Conservation (phyloP, 2,888 invertebrate genomes). For the Agriotes lineatus region DNA sequence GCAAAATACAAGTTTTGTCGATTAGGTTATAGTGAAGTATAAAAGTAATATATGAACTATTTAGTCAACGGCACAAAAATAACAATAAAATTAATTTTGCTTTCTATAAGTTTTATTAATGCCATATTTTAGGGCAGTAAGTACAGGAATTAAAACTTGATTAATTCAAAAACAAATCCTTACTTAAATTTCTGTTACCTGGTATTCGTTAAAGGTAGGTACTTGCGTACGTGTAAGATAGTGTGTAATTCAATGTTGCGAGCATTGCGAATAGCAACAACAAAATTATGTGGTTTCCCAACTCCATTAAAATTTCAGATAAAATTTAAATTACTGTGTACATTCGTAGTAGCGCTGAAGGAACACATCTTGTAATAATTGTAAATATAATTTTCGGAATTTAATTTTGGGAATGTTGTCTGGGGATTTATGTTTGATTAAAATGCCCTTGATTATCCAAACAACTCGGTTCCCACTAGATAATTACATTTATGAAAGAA, state of each 20-base stretch:
- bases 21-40: too few species aligned
- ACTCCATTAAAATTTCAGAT: constrained; percentile 28
- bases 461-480: constrained; percentile 39
- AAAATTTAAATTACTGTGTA: constrained; percentile 16
- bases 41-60: too few species aligned
- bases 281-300: constrained; percentile 11
- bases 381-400: constrained; percentile 32
- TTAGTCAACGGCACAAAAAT: too few species aligned
- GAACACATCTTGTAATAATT: constrained; percentile 31
- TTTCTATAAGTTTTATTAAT: too few species aligned
- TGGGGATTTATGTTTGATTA: constrained; percentile 38
- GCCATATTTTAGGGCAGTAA: too few species aligned
- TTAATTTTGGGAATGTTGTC: constrained; percentile 34
- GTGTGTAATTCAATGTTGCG: constrained; percentile 1
- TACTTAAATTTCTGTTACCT: too few species aligned
- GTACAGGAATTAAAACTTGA: too few species aligned
- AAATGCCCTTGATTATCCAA: constrained; percentile 40
- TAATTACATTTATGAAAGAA: constrained; percentile 60
- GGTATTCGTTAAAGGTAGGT: too few species aligned
- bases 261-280: not conserved
- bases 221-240: too few species aligned
- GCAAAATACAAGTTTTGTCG: too few species aligned
- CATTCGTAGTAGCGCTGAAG: constrained; percentile 15
- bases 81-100: too few species aligned
- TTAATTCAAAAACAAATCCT: too few species aligned